These are phyloP conservation scores for Microplitis deprimator DNA, from an alignment of 2,888 invertebrate genomes.

Conservation along the genomic window DNA sequence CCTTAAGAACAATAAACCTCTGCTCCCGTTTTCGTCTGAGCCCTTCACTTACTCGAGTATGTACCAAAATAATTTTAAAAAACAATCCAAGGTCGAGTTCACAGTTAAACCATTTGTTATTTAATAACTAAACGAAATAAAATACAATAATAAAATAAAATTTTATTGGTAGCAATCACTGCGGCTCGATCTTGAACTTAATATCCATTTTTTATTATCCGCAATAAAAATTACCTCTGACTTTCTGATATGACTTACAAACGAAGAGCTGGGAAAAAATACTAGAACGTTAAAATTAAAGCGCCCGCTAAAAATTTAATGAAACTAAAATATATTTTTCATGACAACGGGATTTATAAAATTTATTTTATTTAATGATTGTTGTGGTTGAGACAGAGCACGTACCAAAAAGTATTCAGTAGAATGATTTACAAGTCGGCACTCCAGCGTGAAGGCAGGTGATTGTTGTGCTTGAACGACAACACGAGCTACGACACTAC, in stretches of 20 bases:
- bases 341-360: not conserved
- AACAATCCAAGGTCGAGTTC: conserved; percentile 4
- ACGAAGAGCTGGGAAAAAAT: no score
- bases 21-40: conserved; percentile 24
- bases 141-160: no score
- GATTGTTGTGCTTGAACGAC: conserved; percentile 64
- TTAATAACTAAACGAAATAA: no score
- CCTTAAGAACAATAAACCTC: conserved; percentile 39
- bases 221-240: no score
- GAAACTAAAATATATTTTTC: not conserved
- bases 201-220: no score
- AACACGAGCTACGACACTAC: conserved; percentile 42
- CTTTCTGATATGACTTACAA: no score
- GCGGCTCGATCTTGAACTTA: no score
- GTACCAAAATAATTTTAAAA: not conserved
- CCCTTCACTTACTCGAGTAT: conserved; percentile 12
- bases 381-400: conserved; percentile 52
- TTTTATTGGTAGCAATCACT: no score
- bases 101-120: not conserved
- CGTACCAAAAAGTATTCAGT: conserved; percentile 65
- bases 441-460: conserved; percentile 69
- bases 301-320: conserved; percentile 19
- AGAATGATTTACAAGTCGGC: conserved; percentile 68
- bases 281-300: no score
- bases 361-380: conserved; percentile 41